Evolutionary conservation across 2,797 vertebrate species (phyloP).

Genomic region (Danionella dracula): DNA sequence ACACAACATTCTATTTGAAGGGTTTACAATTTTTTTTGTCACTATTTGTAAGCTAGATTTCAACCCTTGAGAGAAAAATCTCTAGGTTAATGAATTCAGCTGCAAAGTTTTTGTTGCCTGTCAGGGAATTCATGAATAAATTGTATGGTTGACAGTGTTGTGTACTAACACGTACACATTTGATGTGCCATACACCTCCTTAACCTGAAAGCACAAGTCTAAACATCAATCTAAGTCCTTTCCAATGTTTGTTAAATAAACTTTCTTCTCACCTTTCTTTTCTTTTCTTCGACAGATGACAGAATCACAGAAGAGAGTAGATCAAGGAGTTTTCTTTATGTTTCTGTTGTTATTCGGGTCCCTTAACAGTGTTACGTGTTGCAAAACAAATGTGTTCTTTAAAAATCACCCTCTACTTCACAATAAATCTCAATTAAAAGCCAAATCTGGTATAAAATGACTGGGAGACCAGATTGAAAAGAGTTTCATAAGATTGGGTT

Average conservation of each 20-base stretch:
- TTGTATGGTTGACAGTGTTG: slow-evolving; percentile 30
- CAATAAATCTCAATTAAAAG: too few relatives aligned
- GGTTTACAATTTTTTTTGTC: too few relatives aligned
- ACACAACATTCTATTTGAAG: too few relatives aligned
- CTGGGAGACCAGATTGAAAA: too few relatives aligned
- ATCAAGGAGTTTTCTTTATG: not conserved
- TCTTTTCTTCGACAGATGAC: slow-evolving; percentile 8
- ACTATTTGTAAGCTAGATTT: slow-evolving; percentile 46
- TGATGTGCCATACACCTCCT: slow-evolving; percentile 53
- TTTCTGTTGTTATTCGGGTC: not conserved
- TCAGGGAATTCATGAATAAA: slow-evolving; percentile 62
- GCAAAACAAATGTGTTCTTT: too few relatives aligned
- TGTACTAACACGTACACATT: slow-evolving; percentile 46
- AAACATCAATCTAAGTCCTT: slow-evolving; percentile 56
- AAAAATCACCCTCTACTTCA: too few relatives aligned
- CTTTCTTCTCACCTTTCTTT: slow-evolving; percentile 35
- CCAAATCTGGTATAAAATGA: too few relatives aligned
- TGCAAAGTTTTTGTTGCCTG: slow-evolving; percentile 45
- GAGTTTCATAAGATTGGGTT: too few relatives aligned
- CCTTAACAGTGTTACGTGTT: not conserved
- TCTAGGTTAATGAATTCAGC: slow-evolving; percentile 51
- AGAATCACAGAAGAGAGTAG: not conserved
- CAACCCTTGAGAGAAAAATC: slow-evolving; percentile 52
- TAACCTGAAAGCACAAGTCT: slow-evolving; percentile 49
- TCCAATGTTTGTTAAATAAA: slow-evolving; percentile 51